Conservation (phyloP, 2,113 vertebrate species). For the Eulemur macaco region DNA sequence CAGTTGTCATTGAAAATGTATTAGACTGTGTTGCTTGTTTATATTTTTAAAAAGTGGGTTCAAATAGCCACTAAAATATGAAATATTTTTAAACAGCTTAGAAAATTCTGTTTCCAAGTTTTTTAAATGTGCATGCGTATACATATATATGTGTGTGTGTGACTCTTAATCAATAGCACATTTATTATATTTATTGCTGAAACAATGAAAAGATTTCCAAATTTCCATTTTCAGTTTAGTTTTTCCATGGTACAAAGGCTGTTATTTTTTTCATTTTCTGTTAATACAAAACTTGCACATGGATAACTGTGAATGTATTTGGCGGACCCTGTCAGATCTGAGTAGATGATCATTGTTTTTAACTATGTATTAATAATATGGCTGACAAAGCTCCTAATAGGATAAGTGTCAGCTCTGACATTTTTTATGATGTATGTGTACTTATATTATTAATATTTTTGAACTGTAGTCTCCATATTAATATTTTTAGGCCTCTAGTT, state of each 20-base stretch:
- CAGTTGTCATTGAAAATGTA: not conserved
- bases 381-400: not conserved
- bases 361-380: not conserved
- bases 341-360: not conserved
- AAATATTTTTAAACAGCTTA: not conserved
- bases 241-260: not conserved
- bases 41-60: constrained; percentile 21
- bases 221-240: not conserved
- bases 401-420: not conserved
- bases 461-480: not conserved
- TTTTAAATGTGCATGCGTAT: not conserved
- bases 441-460: not conserved
- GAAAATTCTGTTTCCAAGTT: not conserved
- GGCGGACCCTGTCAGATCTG: not conserved
- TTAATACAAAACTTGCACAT: not conserved
- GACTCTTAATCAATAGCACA: not conserved
- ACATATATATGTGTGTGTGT: not conserved
- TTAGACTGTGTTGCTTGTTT: not conserved
- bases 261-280: not conserved
- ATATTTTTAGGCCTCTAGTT: not conserved
- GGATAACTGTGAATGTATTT: not conserved
- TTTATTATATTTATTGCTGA: not conserved
- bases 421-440: not conserved
- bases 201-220: not conserved
- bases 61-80: not conserved